phyloP scores from a whole-genome alignment of 2,113 vertebrate species.

The Actenoides hombroni region DNA sequence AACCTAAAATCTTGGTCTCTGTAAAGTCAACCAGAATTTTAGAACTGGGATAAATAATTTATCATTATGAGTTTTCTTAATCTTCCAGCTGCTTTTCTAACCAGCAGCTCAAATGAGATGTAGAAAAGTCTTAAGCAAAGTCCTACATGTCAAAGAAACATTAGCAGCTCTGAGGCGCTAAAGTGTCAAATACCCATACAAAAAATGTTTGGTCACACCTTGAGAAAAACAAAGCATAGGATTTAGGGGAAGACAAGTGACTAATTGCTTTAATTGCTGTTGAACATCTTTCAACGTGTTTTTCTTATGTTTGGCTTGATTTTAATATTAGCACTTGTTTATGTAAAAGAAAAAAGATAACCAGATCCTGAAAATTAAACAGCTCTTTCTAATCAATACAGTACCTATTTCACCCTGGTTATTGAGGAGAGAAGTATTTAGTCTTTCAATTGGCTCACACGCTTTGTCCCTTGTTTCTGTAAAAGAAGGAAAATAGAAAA shows the following conservation, averaged over 20 bases:
- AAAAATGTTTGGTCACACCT: background rate
- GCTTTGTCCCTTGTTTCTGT: slow-evolving; percentile 43
- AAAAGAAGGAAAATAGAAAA: background rate
- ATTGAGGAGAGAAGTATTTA: slow-evolving; percentile 21
- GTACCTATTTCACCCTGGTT: slow-evolving; percentile 53
- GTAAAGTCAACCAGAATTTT: background rate
- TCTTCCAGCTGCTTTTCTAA: background rate
- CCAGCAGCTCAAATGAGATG: background rate
- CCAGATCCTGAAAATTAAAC: background rate
- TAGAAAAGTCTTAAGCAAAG: background rate
- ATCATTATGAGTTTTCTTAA: background rate
- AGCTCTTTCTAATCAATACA: background rate
- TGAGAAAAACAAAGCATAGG: background rate
- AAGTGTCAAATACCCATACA: background rate
- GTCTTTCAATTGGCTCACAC: slow-evolving; percentile 43
- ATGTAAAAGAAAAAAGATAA: background rate
- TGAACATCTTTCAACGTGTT: background rate
- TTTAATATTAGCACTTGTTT: background rate
- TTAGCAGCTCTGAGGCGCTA: background rate
- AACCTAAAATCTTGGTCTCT: background rate
- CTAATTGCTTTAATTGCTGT: background rate
- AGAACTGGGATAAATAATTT: background rate
- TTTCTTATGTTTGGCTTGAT: background rate
- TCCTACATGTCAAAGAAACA: background rate
- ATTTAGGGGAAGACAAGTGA: background rate